Conservation (phyloP, 2,888 invertebrate species). For the Caenorhabditis plicata region DNA sequence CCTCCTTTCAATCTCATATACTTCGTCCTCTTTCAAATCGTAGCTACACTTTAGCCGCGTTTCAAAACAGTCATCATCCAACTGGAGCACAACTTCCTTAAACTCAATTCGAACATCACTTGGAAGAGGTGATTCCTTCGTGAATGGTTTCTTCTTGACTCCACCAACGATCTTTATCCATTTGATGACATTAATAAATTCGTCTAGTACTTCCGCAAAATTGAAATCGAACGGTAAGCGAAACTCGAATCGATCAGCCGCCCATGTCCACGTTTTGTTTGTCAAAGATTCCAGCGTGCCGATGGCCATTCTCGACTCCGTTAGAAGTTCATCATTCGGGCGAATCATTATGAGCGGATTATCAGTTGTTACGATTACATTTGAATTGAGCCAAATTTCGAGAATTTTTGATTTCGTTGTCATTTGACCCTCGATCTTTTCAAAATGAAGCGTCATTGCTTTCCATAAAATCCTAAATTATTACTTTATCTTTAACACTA, state of each 20-base stretch:
- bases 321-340: slow-evolving; percentile 7
- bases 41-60: slow-evolving; percentile 81
- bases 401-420: slow-evolving; percentile 18
- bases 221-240: slow-evolving; percentile 67
- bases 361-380: slow-evolving; percentile 29
- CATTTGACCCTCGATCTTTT: slow-evolving; percentile 12
- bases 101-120: slow-evolving; percentile 87
- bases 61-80: slow-evolving; percentile 97
- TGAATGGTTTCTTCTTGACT: slow-evolving; percentile 73
- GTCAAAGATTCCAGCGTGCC: background rate
- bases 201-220: slow-evolving; percentile 67
- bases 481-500: slow-evolving; percentile 2
- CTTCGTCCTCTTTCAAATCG: slow-evolving; percentile 89
- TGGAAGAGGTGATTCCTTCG: slow-evolving; percentile 76
- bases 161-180: slow-evolving; percentile 81
- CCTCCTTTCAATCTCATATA: slow-evolving; percentile 86
- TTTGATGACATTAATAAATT: slow-evolving; percentile 80
- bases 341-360: slow-evolving; percentile 7
- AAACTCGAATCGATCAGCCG: slow-evolving; percentile 61
- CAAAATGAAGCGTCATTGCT: slow-evolving; percentile 18
- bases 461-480: slow-evolving; percentile 36
- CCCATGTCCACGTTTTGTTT: slow-evolving; percentile 64
- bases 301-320: slow-evolving; percentile 7
- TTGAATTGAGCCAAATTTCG: slow-evolving; percentile 25
- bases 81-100: slow-evolving; percentile 83